These are phyloP conservation scores for Crocuta crocuta DNA, from an alignment of 2,113 vertebrate genomes.

Conservation along the genomic window DNA sequence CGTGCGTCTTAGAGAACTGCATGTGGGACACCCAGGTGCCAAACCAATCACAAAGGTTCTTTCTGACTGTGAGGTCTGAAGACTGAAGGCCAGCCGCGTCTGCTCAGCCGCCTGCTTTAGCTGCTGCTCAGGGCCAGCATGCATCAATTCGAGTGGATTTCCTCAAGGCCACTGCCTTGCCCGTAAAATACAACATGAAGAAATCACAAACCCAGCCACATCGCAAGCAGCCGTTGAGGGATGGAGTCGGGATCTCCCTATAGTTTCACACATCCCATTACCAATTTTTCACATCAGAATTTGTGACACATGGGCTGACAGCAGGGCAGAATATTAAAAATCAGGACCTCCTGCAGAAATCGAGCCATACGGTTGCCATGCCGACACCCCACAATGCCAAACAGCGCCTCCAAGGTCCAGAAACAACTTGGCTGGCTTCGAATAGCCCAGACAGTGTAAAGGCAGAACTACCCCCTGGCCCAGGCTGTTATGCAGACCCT, in stretches of 20 bases:
- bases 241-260: neutral
- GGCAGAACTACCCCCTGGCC: slow-evolving; percentile 8
- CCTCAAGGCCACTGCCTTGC: neutral
- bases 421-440: slow-evolving; percentile 57
- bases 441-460: slow-evolving; percentile 4
- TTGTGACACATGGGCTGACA: slow-evolving; percentile 51
- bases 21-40: slow-evolving; percentile 23
- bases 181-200: neutral
- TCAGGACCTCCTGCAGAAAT: slow-evolving; percentile 52
- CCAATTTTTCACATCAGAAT: slow-evolving; percentile 59
- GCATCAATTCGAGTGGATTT: neutral
- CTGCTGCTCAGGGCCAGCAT: neutral
- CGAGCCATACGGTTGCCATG: slow-evolving; percentile 64
- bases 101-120: neutral
- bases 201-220: neutral
- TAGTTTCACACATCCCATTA: slow-evolving; percentile 3
- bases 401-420: slow-evolving; percentile 53
- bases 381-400: slow-evolving; percentile 50
- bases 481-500: slow-evolving; percentile 39
- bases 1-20: neutral
- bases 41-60: neutral
- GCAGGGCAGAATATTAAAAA: slow-evolving; percentile 61
- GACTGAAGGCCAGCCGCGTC: neutral
- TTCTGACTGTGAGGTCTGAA: neutral
- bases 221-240: neutral